Evolutionary conservation across 2,888 invertebrate species (phyloP).

Genomic region (Athetis lepigone): DNA sequence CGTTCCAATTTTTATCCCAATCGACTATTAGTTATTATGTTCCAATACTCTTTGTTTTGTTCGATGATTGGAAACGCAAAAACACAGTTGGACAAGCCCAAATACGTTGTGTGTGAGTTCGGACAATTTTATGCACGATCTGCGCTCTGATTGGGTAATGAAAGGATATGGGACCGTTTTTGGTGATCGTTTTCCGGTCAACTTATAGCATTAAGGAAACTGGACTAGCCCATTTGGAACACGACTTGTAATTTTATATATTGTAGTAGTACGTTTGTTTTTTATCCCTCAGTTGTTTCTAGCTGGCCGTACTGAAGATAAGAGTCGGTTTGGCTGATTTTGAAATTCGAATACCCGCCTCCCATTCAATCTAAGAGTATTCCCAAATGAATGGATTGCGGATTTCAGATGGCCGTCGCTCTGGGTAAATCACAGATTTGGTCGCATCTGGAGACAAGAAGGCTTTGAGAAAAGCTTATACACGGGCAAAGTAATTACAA

Average conservation of each 20-base stretch:
- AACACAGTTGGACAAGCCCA: slow-evolving; percentile 45
- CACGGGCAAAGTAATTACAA: slow-evolving; percentile 19
- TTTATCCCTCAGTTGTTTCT: slow-evolving; percentile 10
- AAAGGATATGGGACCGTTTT: slow-evolving; percentile 33
- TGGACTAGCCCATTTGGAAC: slow-evolving; percentile 15
- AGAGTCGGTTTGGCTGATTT: slow-evolving; percentile 14
- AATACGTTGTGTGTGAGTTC: slow-evolving; percentile 45
- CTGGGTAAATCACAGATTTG: slow-evolving; percentile 4
- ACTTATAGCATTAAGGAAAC: slow-evolving; percentile 32
- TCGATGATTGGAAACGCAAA: slow-evolving; percentile 58
- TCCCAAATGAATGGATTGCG: slow-evolving; percentile 24
- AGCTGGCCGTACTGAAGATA: neutral
- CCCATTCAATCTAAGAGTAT: slow-evolving; percentile 17
- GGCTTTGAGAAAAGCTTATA: slow-evolving; percentile 1
- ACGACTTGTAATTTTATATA: slow-evolving; percentile 14
- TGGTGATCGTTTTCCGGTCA: slow-evolving; percentile 45
- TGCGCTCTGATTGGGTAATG: slow-evolving; percentile 41
- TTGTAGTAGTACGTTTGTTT: slow-evolving; percentile 8
- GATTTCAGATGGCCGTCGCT: slow-evolving; percentile 7
- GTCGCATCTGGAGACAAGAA: slow-evolving; percentile 3
- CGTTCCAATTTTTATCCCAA: slow-evolving; percentile 58
- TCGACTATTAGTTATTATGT: slow-evolving; percentile 62
- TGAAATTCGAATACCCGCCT: neutral
- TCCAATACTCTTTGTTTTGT: slow-evolving; percentile 56
- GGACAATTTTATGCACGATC: slow-evolving; percentile 47